Conservation (phyloP, 2,113 vertebrate genomes). For the Leuciscus idus region DNA sequence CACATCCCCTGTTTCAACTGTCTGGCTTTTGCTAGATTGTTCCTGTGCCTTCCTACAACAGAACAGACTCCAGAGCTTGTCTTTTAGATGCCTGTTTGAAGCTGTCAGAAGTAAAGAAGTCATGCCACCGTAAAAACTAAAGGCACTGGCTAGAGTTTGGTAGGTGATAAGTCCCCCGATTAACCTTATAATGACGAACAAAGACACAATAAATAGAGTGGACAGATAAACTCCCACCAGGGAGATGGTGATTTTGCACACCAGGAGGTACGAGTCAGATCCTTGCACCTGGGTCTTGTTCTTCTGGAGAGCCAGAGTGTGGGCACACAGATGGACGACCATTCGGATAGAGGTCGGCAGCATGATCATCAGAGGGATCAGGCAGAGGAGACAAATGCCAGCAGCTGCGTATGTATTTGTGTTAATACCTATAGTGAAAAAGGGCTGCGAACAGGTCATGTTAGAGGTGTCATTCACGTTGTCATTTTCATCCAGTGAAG, state of each 20-base stretch:
- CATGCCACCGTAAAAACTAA: conserved; percentile 55
- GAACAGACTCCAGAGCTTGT: conserved; percentile 50
- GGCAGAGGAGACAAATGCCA: conserved; percentile 48
- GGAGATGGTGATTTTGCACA: conserved; percentile 61
- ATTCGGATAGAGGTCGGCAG: conserved; percentile 58
- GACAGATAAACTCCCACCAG: conserved; percentile 60
- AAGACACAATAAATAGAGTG: conserved; percentile 48
- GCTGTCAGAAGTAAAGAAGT: conserved; percentile 52
- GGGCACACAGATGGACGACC: conserved; percentile 58
- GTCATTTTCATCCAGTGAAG: too few species aligned
- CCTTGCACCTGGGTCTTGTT: conserved; percentile 44
- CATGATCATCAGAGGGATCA: conserved; percentile 56
- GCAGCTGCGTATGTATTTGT: neutral
- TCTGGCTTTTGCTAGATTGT: neutral
- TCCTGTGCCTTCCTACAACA: conserved; percentile 31
- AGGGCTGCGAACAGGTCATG: neutral
- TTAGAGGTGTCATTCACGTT: neutral
- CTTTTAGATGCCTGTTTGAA: conserved; percentile 60
- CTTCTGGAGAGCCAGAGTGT: conserved; percentile 50
- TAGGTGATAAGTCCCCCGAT: neutral
- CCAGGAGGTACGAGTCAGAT: conserved; percentile 56
- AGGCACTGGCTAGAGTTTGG: conserved; percentile 30
- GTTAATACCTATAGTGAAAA: conserved; percentile 38
- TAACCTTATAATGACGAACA: conserved; percentile 35
- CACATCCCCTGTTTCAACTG: conserved; percentile 1